Percentiles rank a stretch among this genome's conserved stretches.
These are phyloP conservation scores for Synanthedon andrenaeformis DNA, from an alignment of 2,888 invertebrate genomes.

Conservation along the genomic window DNA sequence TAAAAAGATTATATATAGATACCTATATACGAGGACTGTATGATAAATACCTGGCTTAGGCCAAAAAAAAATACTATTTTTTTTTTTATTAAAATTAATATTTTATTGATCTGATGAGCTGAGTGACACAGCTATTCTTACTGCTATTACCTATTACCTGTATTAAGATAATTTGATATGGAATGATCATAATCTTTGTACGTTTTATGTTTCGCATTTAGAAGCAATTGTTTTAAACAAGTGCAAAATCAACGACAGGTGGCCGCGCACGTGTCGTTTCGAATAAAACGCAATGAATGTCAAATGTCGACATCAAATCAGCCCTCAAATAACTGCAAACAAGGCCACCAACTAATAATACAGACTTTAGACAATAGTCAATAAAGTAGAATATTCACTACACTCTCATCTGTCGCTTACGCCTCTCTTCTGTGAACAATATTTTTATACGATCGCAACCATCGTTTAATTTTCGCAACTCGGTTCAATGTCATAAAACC, in stretches of 20 bases:
- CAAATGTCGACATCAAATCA: constrained; percentile 43
- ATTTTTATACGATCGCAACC: constrained; percentile 44
- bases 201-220: constrained; percentile 4
- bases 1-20: too few relatives aligned
- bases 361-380: neutral
- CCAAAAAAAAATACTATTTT: too few relatives aligned
- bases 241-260: constrained; percentile 63
- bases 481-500: constrained; percentile 31
- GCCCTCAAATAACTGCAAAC: constrained; percentile 13
- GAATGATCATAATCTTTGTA: neutral
- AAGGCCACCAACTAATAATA: neutral
- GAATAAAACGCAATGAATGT: constrained; percentile 68
- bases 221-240: constrained; percentile 26
- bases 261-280: constrained; percentile 60
- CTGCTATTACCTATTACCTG: too few relatives aligned
- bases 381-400: constrained; percentile 27
- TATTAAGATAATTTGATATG: too few relatives aligned
- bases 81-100: too few relatives aligned
- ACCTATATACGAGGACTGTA: too few relatives aligned
- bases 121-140: too few relatives aligned
- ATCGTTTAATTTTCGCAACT: constrained; percentile 45
- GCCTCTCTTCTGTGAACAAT: constrained; percentile 43
- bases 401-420: constrained; percentile 19
- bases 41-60: too few relatives aligned
- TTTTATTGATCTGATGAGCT: too few relatives aligned